A percentile compares a stretch with the other conserved stretches of the same genome.
These are phyloP conservation scores for Phalangium opilio DNA, from an alignment of 2,888 invertebrate species.

Conservation along the genomic window DNA sequence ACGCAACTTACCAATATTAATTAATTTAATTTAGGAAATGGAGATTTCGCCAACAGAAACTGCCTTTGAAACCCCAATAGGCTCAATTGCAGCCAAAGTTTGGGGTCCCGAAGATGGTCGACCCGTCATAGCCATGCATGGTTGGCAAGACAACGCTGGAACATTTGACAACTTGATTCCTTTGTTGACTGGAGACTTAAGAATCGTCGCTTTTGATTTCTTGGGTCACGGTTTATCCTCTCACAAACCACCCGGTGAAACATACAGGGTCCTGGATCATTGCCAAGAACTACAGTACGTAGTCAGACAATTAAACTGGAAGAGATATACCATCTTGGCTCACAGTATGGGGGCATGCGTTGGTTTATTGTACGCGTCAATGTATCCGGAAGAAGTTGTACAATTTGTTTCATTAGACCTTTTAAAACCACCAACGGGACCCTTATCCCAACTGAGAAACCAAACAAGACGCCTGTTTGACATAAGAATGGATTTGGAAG, in stretches of 20 bases:
- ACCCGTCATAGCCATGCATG: slow-evolving; percentile 36
- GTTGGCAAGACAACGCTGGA: slow-evolving; percentile 21
- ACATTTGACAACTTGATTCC: slow-evolving; percentile 38
- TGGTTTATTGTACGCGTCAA: slow-evolving; percentile 28
- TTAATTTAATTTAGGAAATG: too few species aligned
- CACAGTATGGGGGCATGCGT: slow-evolving; percentile 36
- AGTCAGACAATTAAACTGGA: slow-evolving; percentile 16
- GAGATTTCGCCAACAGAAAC: too few species aligned
- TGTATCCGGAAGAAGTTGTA: slow-evolving; percentile 27
- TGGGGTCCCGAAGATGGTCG: slow-evolving; percentile 51
- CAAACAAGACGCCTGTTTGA: slow-evolving; percentile 5
- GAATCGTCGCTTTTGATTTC: slow-evolving; percentile 16
- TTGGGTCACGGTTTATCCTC: slow-evolving; percentile 19
- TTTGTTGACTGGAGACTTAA: slow-evolving; percentile 11
- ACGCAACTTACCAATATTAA: too few species aligned
- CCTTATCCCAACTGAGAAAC: slow-evolving; percentile 5
- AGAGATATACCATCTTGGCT: slow-evolving; percentile 18
- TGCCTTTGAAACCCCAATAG: slow-evolving; percentile 7
- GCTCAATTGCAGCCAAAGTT: slow-evolving; percentile 36
- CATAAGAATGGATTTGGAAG: slow-evolving; percentile 9
- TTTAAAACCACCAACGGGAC: slow-evolving; percentile 14
- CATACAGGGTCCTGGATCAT: slow-evolving; percentile 14
- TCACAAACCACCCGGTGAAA: slow-evolving; percentile 15
- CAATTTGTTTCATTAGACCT: slow-evolving; percentile 24
- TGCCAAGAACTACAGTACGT: slow-evolving; percentile 13